Evolutionary conservation across 1,140 invertebrate genomes (phyloP).

Genomic region (Anagrus nilaparvatae): DNA sequence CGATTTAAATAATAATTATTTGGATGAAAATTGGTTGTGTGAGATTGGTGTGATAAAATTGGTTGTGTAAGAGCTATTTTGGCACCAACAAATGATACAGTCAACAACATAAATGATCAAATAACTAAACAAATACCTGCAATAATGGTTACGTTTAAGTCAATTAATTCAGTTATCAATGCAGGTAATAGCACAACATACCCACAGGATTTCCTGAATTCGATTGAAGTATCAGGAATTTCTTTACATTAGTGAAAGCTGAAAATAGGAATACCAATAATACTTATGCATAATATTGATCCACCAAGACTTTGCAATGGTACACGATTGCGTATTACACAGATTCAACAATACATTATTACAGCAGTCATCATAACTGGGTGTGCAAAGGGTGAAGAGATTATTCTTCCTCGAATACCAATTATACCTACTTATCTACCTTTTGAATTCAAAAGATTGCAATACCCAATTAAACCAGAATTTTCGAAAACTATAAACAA

Average conservation of each 20-base stretch:
- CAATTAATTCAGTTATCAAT: slow-evolving; percentile 29
- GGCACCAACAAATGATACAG: slow-evolving; percentile 22
- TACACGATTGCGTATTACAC: slow-evolving; percentile 34
- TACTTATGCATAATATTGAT: slow-evolving; percentile 37
- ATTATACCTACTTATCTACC: no score
- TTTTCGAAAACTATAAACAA: no score
- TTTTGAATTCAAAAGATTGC: no score
- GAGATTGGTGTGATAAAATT: no score
- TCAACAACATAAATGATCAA: slow-evolving; percentile 26
- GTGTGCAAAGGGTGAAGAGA: no score
- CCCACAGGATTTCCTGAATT: slow-evolving; percentile 38
- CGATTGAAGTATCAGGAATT: slow-evolving; percentile 31
- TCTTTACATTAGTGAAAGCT: slow-evolving; percentile 32
- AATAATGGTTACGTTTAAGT: slow-evolving; percentile 27
- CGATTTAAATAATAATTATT: slow-evolving; percentile 22
- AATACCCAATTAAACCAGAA: no score
- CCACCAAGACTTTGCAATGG: slow-evolving; percentile 39
- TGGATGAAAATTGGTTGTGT: slow-evolving; percentile 30
- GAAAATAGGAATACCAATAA: slow-evolving; percentile 36
- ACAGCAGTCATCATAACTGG: no score
- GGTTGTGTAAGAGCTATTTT: slow-evolving; percentile 30
- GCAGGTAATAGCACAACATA: slow-evolving; percentile 31
- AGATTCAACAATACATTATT: no score
- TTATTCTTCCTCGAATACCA: no score
- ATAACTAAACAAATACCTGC: slow-evolving; percentile 26